phyloP scores from a whole-genome alignment of 2,113 vertebrate species.

The Ranitomeya imitator region DNA sequence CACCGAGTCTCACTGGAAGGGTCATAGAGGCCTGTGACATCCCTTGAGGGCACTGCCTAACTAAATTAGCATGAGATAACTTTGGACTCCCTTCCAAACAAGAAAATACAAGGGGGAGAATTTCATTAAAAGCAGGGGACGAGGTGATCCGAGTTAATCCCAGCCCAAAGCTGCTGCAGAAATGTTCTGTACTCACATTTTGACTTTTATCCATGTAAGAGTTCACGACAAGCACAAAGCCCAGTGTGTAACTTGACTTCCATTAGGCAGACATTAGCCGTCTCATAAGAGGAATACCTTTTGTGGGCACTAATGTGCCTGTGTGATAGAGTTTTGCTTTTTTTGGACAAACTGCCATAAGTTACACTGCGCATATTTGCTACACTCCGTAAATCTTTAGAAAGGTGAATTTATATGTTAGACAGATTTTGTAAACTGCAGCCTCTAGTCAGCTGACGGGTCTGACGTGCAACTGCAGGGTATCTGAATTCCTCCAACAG shows the following conservation, averaged over 20 bases:
- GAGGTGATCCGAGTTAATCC: slow-evolving; percentile 84
- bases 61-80: slow-evolving; percentile 89
- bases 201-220: slow-evolving; percentile 69
- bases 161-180: slow-evolving; percentile 77
- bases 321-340: slow-evolving; percentile 14
- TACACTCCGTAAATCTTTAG: not conserved
- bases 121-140: slow-evolving; percentile 87
- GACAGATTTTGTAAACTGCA: not conserved
- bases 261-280: slow-evolving; percentile 69
- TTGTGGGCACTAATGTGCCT: slow-evolving; percentile 31
- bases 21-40: slow-evolving; percentile 82
- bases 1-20: slow-evolving; percentile 75
- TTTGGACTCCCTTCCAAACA: slow-evolving; percentile 82
- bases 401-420: not conserved
- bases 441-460: not conserved
- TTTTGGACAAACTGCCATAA: slow-evolving; percentile 5
- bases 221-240: slow-evolving; percentile 69
- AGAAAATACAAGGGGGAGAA: slow-evolving; percentile 80
- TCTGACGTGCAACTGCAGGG: not conserved
- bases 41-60: slow-evolving; percentile 83
- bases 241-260: slow-evolving; percentile 70
- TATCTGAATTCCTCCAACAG: not conserved
- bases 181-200: slow-evolving; percentile 70
- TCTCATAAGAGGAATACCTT: not conserved
- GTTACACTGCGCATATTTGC: slow-evolving; percentile 3